Evolutionary conservation across 2,797 vertebrate genomes (phyloP).

Genomic region (Myiotriccus ornatus): DNA sequence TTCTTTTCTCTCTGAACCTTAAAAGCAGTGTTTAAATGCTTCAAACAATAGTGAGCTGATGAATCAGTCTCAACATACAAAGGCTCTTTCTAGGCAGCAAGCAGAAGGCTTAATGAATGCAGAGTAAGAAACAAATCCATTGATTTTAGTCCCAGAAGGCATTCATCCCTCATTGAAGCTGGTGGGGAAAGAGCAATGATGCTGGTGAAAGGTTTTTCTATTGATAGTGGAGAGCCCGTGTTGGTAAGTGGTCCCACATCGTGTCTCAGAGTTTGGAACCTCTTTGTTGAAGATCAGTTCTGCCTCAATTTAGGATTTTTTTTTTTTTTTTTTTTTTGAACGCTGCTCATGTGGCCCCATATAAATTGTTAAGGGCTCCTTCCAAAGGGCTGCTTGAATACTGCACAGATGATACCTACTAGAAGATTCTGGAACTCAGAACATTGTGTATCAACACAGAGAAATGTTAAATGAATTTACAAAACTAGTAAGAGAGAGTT

Average conservation of each 20-base stretch:
- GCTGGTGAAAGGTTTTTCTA: background rate
- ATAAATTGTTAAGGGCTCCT: background rate
- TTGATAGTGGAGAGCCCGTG: background rate
- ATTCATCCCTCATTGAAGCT: background rate
- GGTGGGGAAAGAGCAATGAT: background rate
- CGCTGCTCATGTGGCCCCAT: background rate
- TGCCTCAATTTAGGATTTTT: background rate
- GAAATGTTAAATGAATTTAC: background rate
- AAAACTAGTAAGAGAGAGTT: background rate
- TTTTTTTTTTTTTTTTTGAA: background rate
- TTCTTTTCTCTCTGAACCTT: background rate
- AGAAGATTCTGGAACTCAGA: background rate
- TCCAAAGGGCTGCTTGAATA: background rate
- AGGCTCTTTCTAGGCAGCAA: conserved; percentile 27
- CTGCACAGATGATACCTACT: background rate
- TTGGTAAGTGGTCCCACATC: background rate
- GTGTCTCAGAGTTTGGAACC: background rate
- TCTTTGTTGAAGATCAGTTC: background rate
- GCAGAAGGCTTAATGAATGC: conserved; percentile 1
- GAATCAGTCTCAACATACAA: background rate
- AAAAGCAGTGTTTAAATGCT: background rate
- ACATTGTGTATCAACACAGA: background rate
- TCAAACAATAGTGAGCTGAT: conserved; percentile 19
- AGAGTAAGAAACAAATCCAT: background rate
- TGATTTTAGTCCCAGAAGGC: background rate